phyloP scores from a whole-genome alignment of 2,113 vertebrate genomes.

The Girardinichthys multiradiatus region DNA sequence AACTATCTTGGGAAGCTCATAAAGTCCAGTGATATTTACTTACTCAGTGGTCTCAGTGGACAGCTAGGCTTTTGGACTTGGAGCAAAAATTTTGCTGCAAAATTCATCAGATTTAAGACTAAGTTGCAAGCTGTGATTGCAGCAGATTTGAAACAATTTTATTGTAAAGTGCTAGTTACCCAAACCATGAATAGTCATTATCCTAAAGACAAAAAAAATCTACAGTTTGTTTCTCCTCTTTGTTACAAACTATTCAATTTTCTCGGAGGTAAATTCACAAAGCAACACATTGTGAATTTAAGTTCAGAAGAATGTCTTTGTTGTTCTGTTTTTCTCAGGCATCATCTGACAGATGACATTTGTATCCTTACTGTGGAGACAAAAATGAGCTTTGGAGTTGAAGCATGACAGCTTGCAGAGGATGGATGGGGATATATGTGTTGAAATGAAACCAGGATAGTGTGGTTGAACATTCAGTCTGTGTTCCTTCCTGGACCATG shows the following conservation, averaged over 20 bases:
- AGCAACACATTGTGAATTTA: too few species aligned
- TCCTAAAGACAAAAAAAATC: not conserved
- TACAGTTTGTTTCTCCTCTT: not conserved
- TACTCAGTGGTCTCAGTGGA: conserved; percentile 16
- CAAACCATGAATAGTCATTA: not conserved
- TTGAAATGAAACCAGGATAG: not conserved
- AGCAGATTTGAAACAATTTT: too few species aligned
- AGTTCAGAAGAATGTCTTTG: too few species aligned
- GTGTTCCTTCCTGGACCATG: not conserved
- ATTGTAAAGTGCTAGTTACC: too few species aligned
- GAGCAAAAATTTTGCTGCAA: not conserved
- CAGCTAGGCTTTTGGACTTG: not conserved
- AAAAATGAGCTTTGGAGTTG: too few species aligned
- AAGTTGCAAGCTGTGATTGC: too few species aligned
- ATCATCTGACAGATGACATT: too few species aligned
- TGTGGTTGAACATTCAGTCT: not conserved
- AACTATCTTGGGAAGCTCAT: not conserved
- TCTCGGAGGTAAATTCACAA: too few species aligned
- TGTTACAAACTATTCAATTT: too few species aligned
- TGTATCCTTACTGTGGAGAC: too few species aligned
- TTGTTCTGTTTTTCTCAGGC: too few species aligned
- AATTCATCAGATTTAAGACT: not conserved
- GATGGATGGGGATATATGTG: not conserved
- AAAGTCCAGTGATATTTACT: conserved; percentile 14
- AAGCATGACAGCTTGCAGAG: not conserved